phyloP scores from a whole-genome alignment of 2,888 invertebrate genomes.

The Erpobdella octoculata region DNA sequence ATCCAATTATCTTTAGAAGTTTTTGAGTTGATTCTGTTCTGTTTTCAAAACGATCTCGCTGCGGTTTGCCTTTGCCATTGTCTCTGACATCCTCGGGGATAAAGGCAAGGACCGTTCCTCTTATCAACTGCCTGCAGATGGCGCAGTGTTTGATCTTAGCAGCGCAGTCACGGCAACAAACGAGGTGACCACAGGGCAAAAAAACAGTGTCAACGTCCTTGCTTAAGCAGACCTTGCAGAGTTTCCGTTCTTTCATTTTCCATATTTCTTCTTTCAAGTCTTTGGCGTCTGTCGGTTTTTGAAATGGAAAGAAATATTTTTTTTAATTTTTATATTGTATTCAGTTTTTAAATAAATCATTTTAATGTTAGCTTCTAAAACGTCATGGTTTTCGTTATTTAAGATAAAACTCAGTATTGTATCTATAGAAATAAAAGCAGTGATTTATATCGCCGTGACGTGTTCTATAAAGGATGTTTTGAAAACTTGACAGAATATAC shows the following conservation, averaged over 20 bases:
- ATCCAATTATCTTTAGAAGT: too few relatives aligned
- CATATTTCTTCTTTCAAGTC: conserved; percentile 66
- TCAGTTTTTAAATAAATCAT: too few relatives aligned
- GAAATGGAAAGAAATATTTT: neutral
- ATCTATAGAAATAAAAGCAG: too few relatives aligned
- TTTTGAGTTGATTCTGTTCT: too few relatives aligned
- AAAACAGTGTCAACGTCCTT: conserved; percentile 78
- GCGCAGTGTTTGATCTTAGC: conserved; percentile 76
- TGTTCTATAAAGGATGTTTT: too few relatives aligned
- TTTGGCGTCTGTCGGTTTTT: neutral
- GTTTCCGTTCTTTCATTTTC: conserved; percentile 70
- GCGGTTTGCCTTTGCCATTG: neutral
- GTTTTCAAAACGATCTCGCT: too few relatives aligned
- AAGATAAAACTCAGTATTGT: too few relatives aligned
- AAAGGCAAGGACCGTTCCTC: neutral
- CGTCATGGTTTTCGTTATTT: neutral
- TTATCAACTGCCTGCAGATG: conserved; percentile 61
- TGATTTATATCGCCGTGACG: too few relatives aligned
- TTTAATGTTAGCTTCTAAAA: neutral
- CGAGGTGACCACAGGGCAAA: conserved; percentile 86
- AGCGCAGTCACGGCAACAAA: conserved; percentile 82
- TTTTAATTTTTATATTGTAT: too few relatives aligned
- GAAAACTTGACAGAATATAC: too few relatives aligned
- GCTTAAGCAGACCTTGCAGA: conserved; percentile 89
- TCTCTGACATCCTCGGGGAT: neutral